phyloP scores from a whole-genome alignment of 2,113 vertebrate species.

The Canis aureus region DNA sequence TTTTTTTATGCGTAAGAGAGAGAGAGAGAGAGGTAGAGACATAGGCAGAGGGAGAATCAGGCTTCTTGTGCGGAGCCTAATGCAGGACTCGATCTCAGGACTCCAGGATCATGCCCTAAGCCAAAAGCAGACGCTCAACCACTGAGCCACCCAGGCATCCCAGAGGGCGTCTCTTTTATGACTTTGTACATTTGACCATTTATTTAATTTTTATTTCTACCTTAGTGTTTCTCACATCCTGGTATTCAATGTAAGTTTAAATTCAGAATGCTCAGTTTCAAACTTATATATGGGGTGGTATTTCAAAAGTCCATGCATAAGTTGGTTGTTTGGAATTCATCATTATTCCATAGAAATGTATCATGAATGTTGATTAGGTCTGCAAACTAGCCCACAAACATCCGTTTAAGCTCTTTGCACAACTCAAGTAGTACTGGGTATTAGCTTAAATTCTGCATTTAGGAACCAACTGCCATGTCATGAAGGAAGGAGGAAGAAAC shows the following conservation, averaged over 20 bases:
- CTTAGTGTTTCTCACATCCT: neutral
- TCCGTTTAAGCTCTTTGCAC: neutral
- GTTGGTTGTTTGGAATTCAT: slow-evolving; percentile 7
- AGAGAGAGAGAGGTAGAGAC: no score
- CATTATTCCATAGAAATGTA: neutral
- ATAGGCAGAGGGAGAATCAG: no score
- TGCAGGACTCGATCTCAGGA: no score
- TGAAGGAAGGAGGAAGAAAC: neutral
- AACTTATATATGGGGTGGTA: neutral
- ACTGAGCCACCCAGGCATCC: neutral
- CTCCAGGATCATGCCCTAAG: no score
- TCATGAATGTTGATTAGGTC: neutral
- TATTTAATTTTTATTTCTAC: slow-evolving; percentile 47
- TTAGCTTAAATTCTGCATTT: neutral
- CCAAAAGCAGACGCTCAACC: no score
- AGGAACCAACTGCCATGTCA: neutral
- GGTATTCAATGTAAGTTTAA: slow-evolving; percentile 32
- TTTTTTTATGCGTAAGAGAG: no score
- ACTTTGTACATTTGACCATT: neutral
- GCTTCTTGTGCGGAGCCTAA: no score
- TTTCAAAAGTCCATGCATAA: slow-evolving; percentile 43
- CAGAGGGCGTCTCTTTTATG: neutral
- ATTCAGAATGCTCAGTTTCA: slow-evolving; percentile 54
- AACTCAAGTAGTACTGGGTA: neutral
- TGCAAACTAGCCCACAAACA: neutral